Percentiles rank a stretch among this genome's conserved stretches.
These are phyloP conservation scores for Anastrepha obliqua DNA, from an alignment of 1,140 invertebrate species.

Conservation along the genomic window DNA sequence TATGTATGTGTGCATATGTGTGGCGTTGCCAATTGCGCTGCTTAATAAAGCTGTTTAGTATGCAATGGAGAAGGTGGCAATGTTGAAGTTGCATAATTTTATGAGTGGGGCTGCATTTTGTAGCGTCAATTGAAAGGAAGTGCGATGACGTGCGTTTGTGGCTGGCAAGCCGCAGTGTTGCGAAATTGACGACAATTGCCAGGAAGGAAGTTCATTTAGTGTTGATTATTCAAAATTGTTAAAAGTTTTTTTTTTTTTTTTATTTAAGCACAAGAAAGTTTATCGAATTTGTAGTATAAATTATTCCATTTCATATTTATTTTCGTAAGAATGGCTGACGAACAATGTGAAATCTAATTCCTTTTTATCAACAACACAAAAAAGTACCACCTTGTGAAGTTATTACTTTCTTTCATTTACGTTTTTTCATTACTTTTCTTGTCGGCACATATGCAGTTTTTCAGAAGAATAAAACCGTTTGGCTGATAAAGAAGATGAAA, in stretches of 20 bases:
- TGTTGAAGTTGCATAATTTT: conserved; percentile 44
- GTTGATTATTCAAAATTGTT: background rate
- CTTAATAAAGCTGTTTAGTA: conserved; percentile 26
- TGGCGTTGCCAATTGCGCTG: conserved; percentile 11
- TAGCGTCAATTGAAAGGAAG: conserved; percentile 4
- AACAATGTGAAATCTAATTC: too few species aligned
- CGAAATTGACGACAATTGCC: conserved; percentile 33
- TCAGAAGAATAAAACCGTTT: too few species aligned
- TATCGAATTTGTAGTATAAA: too few species aligned
- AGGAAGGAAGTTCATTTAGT: conserved; percentile 20
- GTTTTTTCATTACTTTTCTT: background rate
- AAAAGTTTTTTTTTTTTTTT: too few species aligned
- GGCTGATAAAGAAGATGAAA: too few species aligned
- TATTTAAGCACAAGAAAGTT: too few species aligned
- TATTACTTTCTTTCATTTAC: too few species aligned
- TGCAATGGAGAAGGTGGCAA: background rate
- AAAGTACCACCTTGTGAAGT: too few species aligned
- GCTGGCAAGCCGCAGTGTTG: background rate
- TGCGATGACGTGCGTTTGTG: background rate
- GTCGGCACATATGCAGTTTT: too few species aligned
- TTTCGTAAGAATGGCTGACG: too few species aligned
- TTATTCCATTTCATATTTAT: too few species aligned
- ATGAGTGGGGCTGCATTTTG: background rate
- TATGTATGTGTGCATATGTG: background rate
- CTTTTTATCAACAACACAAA: too few species aligned